Conservation (phyloP, 2,113 vertebrate species). For the Lota lota region DNA sequence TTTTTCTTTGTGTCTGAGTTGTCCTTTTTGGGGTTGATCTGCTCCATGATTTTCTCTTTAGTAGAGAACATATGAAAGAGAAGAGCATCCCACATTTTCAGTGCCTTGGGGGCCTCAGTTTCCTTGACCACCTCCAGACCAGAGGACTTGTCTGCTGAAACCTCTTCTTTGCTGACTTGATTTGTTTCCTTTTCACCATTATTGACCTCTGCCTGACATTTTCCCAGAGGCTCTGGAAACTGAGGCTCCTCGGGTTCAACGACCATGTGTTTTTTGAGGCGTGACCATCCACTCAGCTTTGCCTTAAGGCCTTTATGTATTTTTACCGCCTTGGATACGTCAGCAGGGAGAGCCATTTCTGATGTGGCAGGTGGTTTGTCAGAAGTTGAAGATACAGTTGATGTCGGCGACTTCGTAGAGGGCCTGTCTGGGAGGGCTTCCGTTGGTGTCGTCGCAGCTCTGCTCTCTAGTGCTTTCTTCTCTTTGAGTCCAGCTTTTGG, state of each 20-base stretch:
- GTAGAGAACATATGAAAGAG: conserved; percentile 84
- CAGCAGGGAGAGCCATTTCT: not conserved
- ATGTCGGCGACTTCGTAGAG: conserved; percentile 64
- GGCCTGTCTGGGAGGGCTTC: conserved; percentile 27
- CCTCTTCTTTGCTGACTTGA: not conserved
- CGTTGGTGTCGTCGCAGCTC: conserved; percentile 22
- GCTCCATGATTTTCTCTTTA: conserved; percentile 69
- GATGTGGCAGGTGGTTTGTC: conserved; percentile 30
- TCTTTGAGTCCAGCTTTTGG: conserved; percentile 56
- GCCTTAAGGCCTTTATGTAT: conserved; percentile 68
- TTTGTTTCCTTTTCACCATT: conserved; percentile 20
- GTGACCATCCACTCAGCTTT: conserved; percentile 79
- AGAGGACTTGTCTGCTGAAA: conserved; percentile 6
- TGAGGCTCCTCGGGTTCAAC: conserved; percentile 72
- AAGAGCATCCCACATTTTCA: conserved; percentile 91
- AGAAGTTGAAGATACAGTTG: conserved; percentile 62
- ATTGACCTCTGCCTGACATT: conserved; percentile 30
- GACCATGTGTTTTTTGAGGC: conserved; percentile 86
- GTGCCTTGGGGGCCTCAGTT: conserved; percentile 67
- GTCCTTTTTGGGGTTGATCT: conserved; percentile 57
- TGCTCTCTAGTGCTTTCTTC: conserved; percentile 44
- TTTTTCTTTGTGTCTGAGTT: conserved; percentile 53
- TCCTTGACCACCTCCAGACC: conserved; percentile 45
- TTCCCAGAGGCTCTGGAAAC: conserved; percentile 52
- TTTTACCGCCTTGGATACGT: conserved; percentile 35